phyloP scores from a whole-genome alignment of 2,797 vertebrate genomes.

The Gambusia yucatana region DNA sequence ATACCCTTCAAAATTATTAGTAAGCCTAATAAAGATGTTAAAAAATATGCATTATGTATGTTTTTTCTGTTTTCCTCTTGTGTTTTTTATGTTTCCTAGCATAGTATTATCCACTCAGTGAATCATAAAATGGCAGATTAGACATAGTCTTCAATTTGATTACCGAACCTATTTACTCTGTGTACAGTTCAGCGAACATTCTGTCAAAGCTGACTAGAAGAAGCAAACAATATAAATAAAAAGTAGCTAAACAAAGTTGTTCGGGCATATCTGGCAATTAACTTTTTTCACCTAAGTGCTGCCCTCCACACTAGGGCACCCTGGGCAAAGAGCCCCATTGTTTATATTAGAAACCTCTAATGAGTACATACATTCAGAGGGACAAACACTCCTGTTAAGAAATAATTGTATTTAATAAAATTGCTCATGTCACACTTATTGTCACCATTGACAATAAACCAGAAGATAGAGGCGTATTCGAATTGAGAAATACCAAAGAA shows the following conservation, averaged over 20 bases:
- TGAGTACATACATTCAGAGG: not conserved
- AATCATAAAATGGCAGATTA: not conserved
- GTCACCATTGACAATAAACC: not conserved
- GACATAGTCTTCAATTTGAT: not conserved
- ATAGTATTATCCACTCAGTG: not conserved
- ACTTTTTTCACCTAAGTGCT: not conserved
- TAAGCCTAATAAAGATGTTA: not conserved
- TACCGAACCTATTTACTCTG: not conserved
- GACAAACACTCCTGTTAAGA: not conserved
- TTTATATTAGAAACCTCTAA: not conserved
- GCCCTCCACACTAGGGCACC: not conserved
- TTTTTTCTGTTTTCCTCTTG: too few relatives aligned
- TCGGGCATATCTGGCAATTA: not conserved
- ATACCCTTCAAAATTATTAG: not conserved
- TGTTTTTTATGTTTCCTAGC: too few relatives aligned
- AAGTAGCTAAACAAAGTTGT: not conserved
- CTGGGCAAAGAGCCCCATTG: not conserved
- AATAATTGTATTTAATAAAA: not conserved
- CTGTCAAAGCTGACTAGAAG: not conserved
- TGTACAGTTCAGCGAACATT: not conserved
- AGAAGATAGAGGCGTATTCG: not conserved
- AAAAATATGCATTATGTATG: not conserved
- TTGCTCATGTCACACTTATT: not conserved
- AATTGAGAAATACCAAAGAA: not conserved
- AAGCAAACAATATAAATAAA: not conserved